These are phyloP conservation scores for Strongylocentrotus purpuratus DNA, from an alignment of 35 echinoderm and acorn worm species.

Conservation along the genomic window DNA sequence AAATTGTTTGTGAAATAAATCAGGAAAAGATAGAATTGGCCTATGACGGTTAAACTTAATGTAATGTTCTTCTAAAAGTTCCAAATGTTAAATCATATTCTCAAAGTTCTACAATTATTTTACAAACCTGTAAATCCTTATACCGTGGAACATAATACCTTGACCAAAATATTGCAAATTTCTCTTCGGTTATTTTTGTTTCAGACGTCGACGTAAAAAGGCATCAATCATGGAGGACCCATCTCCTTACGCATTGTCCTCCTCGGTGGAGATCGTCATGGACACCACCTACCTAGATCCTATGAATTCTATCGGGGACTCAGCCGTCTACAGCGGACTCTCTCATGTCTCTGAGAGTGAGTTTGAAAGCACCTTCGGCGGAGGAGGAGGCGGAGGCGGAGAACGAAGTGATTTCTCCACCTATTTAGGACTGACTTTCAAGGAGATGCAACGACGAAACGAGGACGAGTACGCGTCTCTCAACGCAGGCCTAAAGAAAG, in stretches of 20 bases:
- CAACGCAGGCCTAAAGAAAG: neutral
- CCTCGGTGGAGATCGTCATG: conserved; percentile 28
- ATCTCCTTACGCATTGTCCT: conserved; percentile 30
- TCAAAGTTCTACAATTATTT: no score
- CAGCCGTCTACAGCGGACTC: conserved; percentile 37
- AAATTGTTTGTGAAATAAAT: no score
- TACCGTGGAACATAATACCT: no score
- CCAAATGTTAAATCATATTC: no score
- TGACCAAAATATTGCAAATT: neutral
- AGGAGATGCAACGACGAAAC: neutral
- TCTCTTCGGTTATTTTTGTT: neutral
- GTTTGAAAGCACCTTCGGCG: conserved; percentile 33
- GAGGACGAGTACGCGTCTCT: conserved; percentile 43
- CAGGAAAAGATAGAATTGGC: no score
- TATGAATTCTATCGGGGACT: conserved; percentile 32
- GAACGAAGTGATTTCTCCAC: neutral
- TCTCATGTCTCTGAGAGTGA: conserved; percentile 46
- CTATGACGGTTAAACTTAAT: no score
- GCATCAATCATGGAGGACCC: neutral
- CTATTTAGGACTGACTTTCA: conserved; percentile 31
- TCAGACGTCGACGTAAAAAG: neutral
- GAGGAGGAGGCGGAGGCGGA: neutral
- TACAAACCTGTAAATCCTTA: no score
- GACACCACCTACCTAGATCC: conserved; percentile 46
- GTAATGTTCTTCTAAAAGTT: no score